Evolutionary conservation across 2,888 invertebrate genomes (phyloP), one percentile per base, ranked within the genome.

Genomic region (Amaurobius ferox): DNA sequence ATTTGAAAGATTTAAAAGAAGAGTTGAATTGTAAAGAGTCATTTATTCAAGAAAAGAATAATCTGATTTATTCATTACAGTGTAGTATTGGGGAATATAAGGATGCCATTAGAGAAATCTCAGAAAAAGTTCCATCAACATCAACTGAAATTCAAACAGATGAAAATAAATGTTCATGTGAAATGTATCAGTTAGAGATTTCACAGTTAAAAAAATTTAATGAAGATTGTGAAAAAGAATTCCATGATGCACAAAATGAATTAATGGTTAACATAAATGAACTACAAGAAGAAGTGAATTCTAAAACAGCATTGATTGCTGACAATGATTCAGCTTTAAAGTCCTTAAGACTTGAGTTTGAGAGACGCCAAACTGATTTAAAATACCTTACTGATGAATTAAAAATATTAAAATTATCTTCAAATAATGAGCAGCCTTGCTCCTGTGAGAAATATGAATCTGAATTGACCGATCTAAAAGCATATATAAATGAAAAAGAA

Each of bases 21-120:
- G 1, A 61, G 0, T 61, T 95, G 89, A 94, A 95, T 90, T 93
- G 94, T 64, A 94, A 96, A 90, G 92, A 95, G 16, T 94, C 95
- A 26, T 94, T 91, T 32, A 91, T 90, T 74, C 78, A 88, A 3
- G 92, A 92, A 88, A 72, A 80, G 13, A 55, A 80, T 23, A 32
- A 55, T n/a, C 16, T 72, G 1, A 73, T 73, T 67, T n/a, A 80
- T 13, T 73, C 72, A 0, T 66, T 73, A 39, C 35, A 80, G 55
- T 13, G n/a, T 16, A 2, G 2, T 44, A 2, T 44, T 16, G 16
- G n/a, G n/a, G 44, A 44, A 44, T 44, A 5, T 44, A 28, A 62
- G 6, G 3, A 9, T 6, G 13, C 16, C 28, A 62, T 13, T 9
- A 29, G 28, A n/a, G n/a, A n/a, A n/a, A n/a, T n/a, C n/a, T n/a